Evolutionary conservation across 2,888 invertebrate species (phyloP).

Genomic region (Mylabris sibirica): DNA sequence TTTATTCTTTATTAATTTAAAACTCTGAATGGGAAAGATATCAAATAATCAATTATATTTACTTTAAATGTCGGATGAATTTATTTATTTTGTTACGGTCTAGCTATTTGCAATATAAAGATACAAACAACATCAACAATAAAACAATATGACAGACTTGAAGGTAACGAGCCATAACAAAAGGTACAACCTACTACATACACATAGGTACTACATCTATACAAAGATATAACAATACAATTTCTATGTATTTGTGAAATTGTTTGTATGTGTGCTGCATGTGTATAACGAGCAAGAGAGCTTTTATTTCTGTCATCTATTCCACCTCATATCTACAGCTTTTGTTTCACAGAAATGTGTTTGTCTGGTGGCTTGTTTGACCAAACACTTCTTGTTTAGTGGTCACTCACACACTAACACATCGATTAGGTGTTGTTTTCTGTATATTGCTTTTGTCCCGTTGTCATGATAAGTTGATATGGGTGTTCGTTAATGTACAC

Average conservation of each 20-base stretch:
- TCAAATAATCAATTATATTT: neutral
- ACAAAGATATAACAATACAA: neutral
- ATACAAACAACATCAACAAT: slow-evolving; percentile 10
- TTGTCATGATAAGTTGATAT: slow-evolving; percentile 11
- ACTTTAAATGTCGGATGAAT: slow-evolving; percentile 1
- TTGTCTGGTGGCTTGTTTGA: slow-evolving; percentile 45
- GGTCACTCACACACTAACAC: slow-evolving; percentile 22
- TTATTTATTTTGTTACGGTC: slow-evolving; percentile 11
- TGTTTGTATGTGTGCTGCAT: no score
- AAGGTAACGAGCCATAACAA: slow-evolving; percentile 51
- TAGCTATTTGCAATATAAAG: slow-evolving; percentile 3
- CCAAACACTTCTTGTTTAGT: slow-evolving; percentile 40
- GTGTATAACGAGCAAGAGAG: slow-evolving; percentile 16
- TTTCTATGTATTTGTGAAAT: neutral
- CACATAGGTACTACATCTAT: no score
- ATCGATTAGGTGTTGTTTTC: slow-evolving; percentile 37
- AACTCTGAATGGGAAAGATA: neutral
- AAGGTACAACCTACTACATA: slow-evolving; percentile 23
- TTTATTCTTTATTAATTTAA: neutral
- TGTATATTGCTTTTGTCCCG: slow-evolving; percentile 14
- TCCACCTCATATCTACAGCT: slow-evolving; percentile 21
- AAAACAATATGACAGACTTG: slow-evolving; percentile 46
- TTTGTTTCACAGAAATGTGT: slow-evolving; percentile 42
- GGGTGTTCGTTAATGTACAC: neutral
- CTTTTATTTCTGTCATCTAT: slow-evolving; percentile 48